A percentile compares a stretch with the other conserved stretches of the same genome.
These are phyloP conservation scores for Eupeodes latifasciatus DNA, from an alignment of 2,888 invertebrate genomes.

Conservation along the genomic window DNA sequence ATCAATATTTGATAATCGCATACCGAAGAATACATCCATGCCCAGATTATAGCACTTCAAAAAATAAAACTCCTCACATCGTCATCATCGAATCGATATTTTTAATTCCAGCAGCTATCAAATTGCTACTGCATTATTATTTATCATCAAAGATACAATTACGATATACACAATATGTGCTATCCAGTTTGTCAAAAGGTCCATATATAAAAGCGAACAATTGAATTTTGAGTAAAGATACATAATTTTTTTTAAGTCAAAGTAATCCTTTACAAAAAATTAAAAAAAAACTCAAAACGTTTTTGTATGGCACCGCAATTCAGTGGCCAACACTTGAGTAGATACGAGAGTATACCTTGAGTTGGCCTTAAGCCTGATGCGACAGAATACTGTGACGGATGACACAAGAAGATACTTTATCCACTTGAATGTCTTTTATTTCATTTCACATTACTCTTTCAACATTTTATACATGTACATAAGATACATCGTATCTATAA, in stretches of 20 bases:
- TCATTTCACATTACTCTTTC: conserved; percentile 40
- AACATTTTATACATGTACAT: neutral
- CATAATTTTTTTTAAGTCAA: conserved; percentile 32
- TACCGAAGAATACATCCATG: no score
- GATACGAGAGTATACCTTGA: neutral
- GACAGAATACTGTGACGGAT: conserved; percentile 52
- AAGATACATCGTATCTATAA: neutral
- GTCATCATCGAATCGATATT: no score
- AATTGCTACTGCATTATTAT: no score
- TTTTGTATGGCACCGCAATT: conserved; percentile 58
- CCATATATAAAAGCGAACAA: no score
- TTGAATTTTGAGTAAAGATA: no score
- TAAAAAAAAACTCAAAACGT: conserved; percentile 5
- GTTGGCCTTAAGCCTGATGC: conserved; percentile 51
- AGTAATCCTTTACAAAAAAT: conserved; percentile 45
- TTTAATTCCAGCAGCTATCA: no score
- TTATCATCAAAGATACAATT: no score
- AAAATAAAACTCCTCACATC: no score
- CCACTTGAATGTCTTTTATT: conserved; percentile 70
- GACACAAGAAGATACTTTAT: conserved; percentile 61
- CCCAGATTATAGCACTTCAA: no score
- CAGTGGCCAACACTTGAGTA: conserved; percentile 66
- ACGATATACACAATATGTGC: no score
- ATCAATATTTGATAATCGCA: no score
- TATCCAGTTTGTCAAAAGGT: no score